Conservation (phyloP, 2,113 vertebrate species). For the Sakesphorus luctuosus region DNA sequence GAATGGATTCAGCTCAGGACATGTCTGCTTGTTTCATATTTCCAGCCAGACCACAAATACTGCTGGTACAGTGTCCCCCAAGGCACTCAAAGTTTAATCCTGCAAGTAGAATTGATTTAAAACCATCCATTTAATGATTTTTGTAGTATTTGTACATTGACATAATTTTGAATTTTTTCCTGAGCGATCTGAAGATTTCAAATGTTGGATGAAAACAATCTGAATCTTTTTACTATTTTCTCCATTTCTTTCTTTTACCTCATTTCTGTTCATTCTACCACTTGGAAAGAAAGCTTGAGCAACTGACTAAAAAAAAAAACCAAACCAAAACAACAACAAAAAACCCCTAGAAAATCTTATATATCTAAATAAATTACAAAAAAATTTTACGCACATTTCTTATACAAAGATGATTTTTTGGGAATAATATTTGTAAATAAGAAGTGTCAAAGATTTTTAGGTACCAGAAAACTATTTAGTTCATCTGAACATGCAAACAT, state of each 20-base stretch:
- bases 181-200: neutral
- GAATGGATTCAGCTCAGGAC: conserved; percentile 52
- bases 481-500: neutral
- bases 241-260: neutral
- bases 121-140: conserved; percentile 35
- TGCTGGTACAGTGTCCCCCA: neutral
- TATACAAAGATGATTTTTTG: neutral
- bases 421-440: neutral
- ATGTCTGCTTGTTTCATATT: conserved; percentile 58
- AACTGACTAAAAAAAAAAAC: neutral
- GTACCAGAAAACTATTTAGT: neutral
- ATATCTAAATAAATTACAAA: neutral
- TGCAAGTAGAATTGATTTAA: conserved; percentile 36
- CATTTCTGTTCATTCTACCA: neutral
- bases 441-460: neutral
- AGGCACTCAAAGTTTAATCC: conserved; percentile 35
- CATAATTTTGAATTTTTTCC: conserved; percentile 16
- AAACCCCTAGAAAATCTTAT: fast-evolving
- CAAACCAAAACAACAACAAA: too few species aligned
- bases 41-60: conserved; percentile 26
- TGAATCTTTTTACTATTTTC: neutral
- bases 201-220: neutral
- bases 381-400: neutral
- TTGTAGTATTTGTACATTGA: conserved; percentile 23
- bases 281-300: neutral